Percentiles rank a stretch among this genome's conserved stretches.
phyloP scores from a whole-genome alignment of 64 coral and sea anemone species.

The Stichodactyla mertensii region DNA sequence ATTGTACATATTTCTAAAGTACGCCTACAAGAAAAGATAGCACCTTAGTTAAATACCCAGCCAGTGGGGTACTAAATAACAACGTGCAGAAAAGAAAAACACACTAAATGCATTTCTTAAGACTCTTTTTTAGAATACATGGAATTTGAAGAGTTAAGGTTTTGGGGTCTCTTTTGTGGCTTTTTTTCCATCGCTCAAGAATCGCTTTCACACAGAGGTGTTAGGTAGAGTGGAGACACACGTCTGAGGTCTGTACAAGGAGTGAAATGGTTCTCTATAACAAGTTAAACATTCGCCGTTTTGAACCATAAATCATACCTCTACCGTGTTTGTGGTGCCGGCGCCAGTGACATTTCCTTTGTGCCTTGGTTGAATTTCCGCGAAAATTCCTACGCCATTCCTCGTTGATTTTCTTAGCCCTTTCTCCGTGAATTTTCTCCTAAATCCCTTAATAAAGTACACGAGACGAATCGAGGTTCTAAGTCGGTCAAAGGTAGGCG shows the following conservation, averaged over 20 bases:
- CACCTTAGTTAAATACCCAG: background rate
- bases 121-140: background rate
- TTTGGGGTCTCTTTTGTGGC: background rate
- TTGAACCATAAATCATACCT: constrained; percentile 31
- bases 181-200: background rate
- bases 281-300: constrained; percentile 7
- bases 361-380: background rate
- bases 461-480: background rate
- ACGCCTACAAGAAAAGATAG: background rate
- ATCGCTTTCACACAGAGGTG: constrained; percentile 5
- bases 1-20: constrained; percentile 3
- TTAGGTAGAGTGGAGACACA: background rate
- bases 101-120: background rate
- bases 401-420: background rate
- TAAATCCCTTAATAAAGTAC: background rate
- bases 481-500: background rate
- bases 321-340: background rate
- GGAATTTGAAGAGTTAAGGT: background rate
- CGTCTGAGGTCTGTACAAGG: constrained; percentile 19
- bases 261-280: constrained; percentile 8
- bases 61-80: background rate
- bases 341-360: constrained; percentile 21
- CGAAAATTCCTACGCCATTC: background rate
- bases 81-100: background rate
- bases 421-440: background rate